A percentile compares a stretch with the other conserved stretches of the same genome.
Conservation (phyloP, 2,113 vertebrate species). For the Hemibagrus wyckioides region DNA sequence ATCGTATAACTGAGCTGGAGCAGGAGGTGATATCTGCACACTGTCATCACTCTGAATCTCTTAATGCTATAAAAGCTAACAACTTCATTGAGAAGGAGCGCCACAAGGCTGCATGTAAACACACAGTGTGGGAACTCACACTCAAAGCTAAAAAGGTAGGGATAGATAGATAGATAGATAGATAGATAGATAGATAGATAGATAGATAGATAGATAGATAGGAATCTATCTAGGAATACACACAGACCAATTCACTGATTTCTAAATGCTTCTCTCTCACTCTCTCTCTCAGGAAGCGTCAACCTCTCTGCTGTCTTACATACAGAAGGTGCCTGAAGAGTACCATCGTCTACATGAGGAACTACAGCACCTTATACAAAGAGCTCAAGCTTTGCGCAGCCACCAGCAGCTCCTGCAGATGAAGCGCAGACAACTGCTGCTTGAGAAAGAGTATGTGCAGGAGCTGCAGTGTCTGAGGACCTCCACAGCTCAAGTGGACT, state of each 20-base stretch:
- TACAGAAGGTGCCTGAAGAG: constrained; percentile 45
- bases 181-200: neutral
- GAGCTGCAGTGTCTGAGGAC: constrained; percentile 33
- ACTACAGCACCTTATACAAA: constrained; percentile 51
- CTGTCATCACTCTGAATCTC: constrained; percentile 32
- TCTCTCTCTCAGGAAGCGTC: constrained; percentile 51
- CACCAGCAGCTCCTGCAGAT: constrained; percentile 45
- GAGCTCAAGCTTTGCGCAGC: constrained; percentile 19
- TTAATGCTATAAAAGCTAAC: constrained; percentile 49
- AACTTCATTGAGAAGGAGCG: constrained; percentile 57
- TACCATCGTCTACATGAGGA: constrained; percentile 49
- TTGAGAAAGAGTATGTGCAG: constrained; percentile 51
- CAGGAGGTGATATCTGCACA: constrained; percentile 52
- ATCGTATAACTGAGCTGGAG: constrained; percentile 61
- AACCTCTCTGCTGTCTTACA: constrained; percentile 42
- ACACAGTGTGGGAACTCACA: constrained; percentile 28
- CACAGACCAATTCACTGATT: neutral
- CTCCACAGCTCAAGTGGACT: neutral
- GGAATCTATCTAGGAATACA: neutral
- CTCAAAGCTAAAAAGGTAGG: constrained; percentile 54
- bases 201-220: no score
- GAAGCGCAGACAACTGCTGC: constrained; percentile 50
- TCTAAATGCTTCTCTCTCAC: neutral
- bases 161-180: no score
- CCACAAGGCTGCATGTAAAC: constrained; percentile 54